Base-by-base conservation (phyloP, 2,888 invertebrate species). In the Drosophila anomelani region DNA sequence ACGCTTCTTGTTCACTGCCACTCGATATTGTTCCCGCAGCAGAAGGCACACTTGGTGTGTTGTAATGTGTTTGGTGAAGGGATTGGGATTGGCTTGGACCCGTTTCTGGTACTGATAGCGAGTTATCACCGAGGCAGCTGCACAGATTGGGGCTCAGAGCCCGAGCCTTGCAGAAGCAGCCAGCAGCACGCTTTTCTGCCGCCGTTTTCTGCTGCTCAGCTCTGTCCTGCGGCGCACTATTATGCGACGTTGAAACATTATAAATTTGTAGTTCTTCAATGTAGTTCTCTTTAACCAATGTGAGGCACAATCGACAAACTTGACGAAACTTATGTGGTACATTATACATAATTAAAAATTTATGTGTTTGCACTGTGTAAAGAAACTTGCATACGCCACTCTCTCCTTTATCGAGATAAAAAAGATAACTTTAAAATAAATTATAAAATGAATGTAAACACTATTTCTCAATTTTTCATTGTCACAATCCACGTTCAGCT, bases 291-390 rank as follows among this genome's bases (percentile, higher is more conserved):
- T 94, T 94, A 93, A 94, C 94, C 93, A 94, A 94, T 94, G 96
- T 96, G 95, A 97, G 96, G 95, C 97, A 97, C 95, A 97, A 96
- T 94, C 97, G 96, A 96, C 97, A 97, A 94, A 97, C 95, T 95
- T 96, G 96, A 95, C 96, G 96, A 94, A 96, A 97, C 95, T 96
- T 97, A 95, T 95, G 95, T 95, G 96, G 96, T 95, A 97, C 96
- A 95, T 95, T 95, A 95, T 96, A 96, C 96, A 96, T 96, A 95
- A 95, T 96, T 95, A 70, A 32, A 49, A 63, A 58, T 61, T 78
- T 60, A 55, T 81, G 41, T 68, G 71, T 70, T 75, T 77, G 67
- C 69, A 63, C 79, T 68, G 54, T 64, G 69, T 56, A 75, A 67
- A 63, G 57, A 75, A 85, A 72, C 63, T 69, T 57, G 75, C 60